Evolutionary conservation across 2,113 vertebrate species (phyloP).

Genomic region (Alligator sinensis): DNA sequence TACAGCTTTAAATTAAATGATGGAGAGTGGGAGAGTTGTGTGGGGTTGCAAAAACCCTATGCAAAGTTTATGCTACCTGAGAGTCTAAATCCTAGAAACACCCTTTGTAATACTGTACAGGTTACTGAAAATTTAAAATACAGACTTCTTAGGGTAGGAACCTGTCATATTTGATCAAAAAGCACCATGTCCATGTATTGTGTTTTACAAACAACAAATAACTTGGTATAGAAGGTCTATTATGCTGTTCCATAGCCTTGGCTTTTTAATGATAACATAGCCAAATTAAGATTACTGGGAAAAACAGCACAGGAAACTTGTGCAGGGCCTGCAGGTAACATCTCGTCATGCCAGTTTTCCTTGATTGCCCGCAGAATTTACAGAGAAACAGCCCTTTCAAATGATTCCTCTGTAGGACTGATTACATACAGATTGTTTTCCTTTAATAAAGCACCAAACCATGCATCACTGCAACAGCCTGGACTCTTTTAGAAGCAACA

Average conservation of each 20-base stretch:
- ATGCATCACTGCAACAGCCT: background rate
- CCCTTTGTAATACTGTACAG: background rate
- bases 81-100: background rate
- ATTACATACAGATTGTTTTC: background rate
- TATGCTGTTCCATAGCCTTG: background rate
- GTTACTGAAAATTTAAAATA: slow-evolving; percentile 9
- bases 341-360: background rate
- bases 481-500: background rate
- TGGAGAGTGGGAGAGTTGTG: rapidly evolving
- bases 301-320: slow-evolving; percentile 2
- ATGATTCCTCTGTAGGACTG: slow-evolving; percentile 9
- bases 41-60: background rate
- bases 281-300: background rate
- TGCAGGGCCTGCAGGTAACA: background rate
- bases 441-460: background rate
- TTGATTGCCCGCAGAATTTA: background rate
- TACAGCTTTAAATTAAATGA: background rate
- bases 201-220: background rate
- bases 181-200: background rate
- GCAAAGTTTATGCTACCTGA: background rate
- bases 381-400: slow-evolving; percentile 12
- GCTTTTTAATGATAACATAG: slow-evolving; percentile 31
- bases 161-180: slow-evolving; percentile 8
- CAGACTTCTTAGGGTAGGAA: background rate
- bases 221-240: slow-evolving; percentile 23